Base-by-base conservation (phyloP, 2,888 invertebrate genomes). In the Elmis aenea region DNA sequence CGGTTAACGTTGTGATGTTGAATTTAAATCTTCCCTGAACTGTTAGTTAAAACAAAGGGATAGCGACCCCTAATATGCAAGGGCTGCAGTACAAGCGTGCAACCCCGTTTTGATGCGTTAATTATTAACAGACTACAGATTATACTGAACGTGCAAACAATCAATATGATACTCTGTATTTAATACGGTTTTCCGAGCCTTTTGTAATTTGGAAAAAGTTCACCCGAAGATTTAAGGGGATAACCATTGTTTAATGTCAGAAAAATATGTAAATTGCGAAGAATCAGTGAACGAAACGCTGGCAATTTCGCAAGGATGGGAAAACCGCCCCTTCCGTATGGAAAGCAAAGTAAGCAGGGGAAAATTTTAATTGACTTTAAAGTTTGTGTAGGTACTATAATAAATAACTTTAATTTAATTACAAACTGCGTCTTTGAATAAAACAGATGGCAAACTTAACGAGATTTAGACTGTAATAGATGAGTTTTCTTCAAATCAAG, bases 71-170 rank as follows among this genome's bases (percentile, higher is more conserved):
- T 37, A 41, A 28, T 36, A 35, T 36, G 25, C 35, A 31, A 30
- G 34, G 35, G 40, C 32, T 41, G 35, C 36, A 36, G 13, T 26
- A 26, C 14, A 26, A 26, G 16, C 16, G 16, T 16, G 26, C 27
- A 33, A 25, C 33, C 38, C 47, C 46, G 43, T 37, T 34, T 27
- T 42, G 39, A 40, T 43, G 46, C 57, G 54, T 58, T 55, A 58
- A 59, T 59, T 58, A 58, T 58, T 58, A 57, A 58, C 57, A 55
- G 54, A 45, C 55, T 52, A 49, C 46, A 49, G 54, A 56, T 59
- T 58, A 57, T 49, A 49, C n/a, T 45, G 45, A 50, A 52, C 50
- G 49, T 51, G 51, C 36, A 55, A 48, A 45, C 51, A 52, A 52
- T 52, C 51, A 45, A 48, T 50, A 46, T 47, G n/a, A n/a, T n/a